These are phyloP conservation scores for Rynchops niger DNA, from an alignment of 2,113 vertebrate species.

Conservation along the genomic window DNA sequence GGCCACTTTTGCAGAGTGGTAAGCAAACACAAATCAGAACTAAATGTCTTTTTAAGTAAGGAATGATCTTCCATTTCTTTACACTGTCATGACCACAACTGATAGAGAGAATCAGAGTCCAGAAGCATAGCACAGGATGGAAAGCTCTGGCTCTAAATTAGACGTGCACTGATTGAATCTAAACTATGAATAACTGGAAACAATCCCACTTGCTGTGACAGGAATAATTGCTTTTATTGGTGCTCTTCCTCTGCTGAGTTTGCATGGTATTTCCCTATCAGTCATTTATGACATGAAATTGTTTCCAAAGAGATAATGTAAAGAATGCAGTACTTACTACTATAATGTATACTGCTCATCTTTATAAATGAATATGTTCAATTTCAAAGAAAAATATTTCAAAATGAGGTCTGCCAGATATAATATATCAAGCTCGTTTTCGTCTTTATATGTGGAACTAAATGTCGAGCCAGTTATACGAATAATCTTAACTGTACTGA, in stretches of 20 bases:
- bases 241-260: not conserved
- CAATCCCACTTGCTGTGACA: not conserved
- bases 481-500: not conserved
- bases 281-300: not conserved
- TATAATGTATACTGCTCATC: not conserved
- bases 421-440: not conserved
- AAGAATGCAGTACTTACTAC: not conserved
- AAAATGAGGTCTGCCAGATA: not conserved
- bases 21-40: slow-evolving; percentile 16
- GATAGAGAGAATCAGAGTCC: not conserved
- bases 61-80: not conserved
- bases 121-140: not conserved
- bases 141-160: not conserved
- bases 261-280: not conserved
- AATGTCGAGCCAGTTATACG: not conserved
- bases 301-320: not conserved
- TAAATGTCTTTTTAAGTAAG: not conserved
- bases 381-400: not conserved
- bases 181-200: slow-evolving; percentile 19
- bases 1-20: not conserved
- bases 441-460: not conserved
- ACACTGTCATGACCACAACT: not conserved
- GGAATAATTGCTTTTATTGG: slow-evolving; percentile 15
- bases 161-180: not conserved
- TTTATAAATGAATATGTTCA: not conserved